A percentile compares a stretch with the other conserved stretches of the same genome.
Evolutionary conservation across 1,140 invertebrate species (phyloP).

Genomic region (Spodoptera litura): DNA sequence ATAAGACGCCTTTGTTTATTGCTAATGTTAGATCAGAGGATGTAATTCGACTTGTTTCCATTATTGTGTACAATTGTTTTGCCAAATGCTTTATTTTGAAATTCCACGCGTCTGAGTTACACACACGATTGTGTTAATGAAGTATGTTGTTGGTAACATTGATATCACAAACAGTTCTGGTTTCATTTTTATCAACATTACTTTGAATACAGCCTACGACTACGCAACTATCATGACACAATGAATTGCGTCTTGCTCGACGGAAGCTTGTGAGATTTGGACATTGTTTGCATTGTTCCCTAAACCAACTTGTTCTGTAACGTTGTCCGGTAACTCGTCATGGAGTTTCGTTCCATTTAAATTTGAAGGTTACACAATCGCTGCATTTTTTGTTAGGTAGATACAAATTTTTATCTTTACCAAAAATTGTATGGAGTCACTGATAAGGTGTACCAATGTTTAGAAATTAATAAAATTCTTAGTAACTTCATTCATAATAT

Average conservation of each 20-base stretch:
- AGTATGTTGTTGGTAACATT: conserved; percentile 5
- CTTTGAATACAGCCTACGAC: background rate
- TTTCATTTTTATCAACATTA: conserved; percentile 34
- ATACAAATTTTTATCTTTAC: background rate
- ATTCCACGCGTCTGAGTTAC: conserved; percentile 22
- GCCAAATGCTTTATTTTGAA: conserved; percentile 36
- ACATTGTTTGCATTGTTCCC: conserved; percentile 59
- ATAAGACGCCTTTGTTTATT: conserved; percentile 59
- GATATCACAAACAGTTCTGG: conserved; percentile 21
- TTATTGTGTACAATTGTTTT: conserved; percentile 28
- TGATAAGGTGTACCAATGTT: background rate
- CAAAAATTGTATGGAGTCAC: background rate
- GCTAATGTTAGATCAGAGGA: conserved; percentile 41
- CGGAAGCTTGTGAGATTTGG: conserved; percentile 58
- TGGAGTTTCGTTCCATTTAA: conserved; percentile 4
- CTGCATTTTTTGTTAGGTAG: background rate
- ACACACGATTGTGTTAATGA: conserved; percentile 11
- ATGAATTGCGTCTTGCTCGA: conserved; percentile 48
- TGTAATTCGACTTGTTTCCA: conserved; percentile 15
- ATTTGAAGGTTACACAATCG: conserved; percentile 9
- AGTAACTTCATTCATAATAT: no score
- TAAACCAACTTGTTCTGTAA: conserved; percentile 52
- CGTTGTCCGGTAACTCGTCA: conserved; percentile 12
- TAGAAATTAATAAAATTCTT: no score
- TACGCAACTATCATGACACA: conserved; percentile 32